Base-by-base conservation (phyloP, 2,797 vertebrate genomes). In the Liparis tanakae region DNA sequence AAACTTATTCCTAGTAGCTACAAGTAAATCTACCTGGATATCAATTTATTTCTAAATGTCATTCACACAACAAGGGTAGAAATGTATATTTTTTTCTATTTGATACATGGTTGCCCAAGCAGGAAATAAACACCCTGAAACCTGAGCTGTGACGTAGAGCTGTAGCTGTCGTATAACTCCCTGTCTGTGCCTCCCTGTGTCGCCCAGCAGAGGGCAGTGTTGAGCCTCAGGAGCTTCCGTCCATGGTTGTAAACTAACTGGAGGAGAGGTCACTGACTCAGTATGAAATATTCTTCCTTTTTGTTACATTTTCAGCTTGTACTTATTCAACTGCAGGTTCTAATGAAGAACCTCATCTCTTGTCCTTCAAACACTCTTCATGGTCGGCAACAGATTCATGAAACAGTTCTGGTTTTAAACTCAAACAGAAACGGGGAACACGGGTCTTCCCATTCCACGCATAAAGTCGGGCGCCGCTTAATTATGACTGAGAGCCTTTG, bases 131-230 rank as follows among this genome's bases (percentile, higher is more conserved):
- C 17, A 50, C 20, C 46, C 7, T n/a, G 18, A 71, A 78, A 74
- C 8, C 55, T 25, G 25, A 58, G 4, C 2, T 41, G 4, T 22
- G 44, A 60, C 56, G 58, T 4, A 30, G 13, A 39, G 64, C 56
- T 59, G 41, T 10, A 15, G 36, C 6, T 34, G 18, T 18, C 6
- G 66, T 56, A 30, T 44, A 33, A 56, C 33, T 36, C 18, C 43
- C 25, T 30, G 51, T 50, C 5, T 39, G n/a, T 36, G 34, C 72
- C 30, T 54, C 39, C 54, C 64, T 36, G 25, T 66, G 7, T 13
- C 64, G 55, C 6, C 66, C 88, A 86, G 78, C 58, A 89, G 90
- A 70, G 86, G 80, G 79, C 85, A 85, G 77, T 77, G 63, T 78
- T 46, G 81, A 60, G 20, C 62, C 55, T 9, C 58, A 65, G 69